Base-by-base conservation (phyloP, 2,797 vertebrate genomes). In the Rhinophrynus dorsalis region DNA sequence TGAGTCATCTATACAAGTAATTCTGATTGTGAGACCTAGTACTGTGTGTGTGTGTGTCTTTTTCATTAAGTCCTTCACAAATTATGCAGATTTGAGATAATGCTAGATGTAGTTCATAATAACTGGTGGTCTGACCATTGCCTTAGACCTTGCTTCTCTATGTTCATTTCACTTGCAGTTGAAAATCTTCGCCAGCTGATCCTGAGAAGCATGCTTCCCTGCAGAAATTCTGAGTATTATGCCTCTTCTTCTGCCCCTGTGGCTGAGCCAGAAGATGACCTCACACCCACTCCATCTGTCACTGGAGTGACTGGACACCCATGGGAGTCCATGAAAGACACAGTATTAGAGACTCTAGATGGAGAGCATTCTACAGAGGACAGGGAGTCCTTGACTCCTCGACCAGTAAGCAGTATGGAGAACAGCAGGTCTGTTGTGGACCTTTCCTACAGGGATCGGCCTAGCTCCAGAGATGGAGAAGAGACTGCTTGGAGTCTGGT, bases 111-210 rank as follows among this genome's bases (percentile, higher is more conserved):
- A n/a, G n/a, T n/a, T n/a, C n/a, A n/a, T n/a, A n/a, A n/a, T n/a
- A n/a, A n/a, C n/a, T n/a, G n/a, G n/a, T n/a, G n/a, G n/a, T n/a
- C n/a, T n/a, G n/a, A n/a, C n/a, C n/a, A n/a, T n/a, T n/a, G n/a
- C n/a, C n/a, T n/a, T n/a, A n/a, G n/a, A n/a, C n/a, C n/a, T n/a
- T n/a, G n/a, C n/a, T n/a, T 23, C 2, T 11, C 8, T 3, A 37
- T 3, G 0, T 18, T 1, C 13, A 33, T 6, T 29, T 18, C 29
- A 12, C 38, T 35, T 66, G 17, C 74, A 90, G 89, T 89, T 79
- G 87, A 89, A 56, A 86, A 69, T 61, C 81, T 90, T 48, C 75
- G 86, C 17, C 76, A 70, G 10, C 75, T 89, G 26, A 75, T 90
- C 21, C 69, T 85, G 1, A 80, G 57, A 11, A 72, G 76, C 48